Evolutionary conservation across 2,888 invertebrate genomes (phyloP).

Genomic region (Acrobasis repandana): DNA sequence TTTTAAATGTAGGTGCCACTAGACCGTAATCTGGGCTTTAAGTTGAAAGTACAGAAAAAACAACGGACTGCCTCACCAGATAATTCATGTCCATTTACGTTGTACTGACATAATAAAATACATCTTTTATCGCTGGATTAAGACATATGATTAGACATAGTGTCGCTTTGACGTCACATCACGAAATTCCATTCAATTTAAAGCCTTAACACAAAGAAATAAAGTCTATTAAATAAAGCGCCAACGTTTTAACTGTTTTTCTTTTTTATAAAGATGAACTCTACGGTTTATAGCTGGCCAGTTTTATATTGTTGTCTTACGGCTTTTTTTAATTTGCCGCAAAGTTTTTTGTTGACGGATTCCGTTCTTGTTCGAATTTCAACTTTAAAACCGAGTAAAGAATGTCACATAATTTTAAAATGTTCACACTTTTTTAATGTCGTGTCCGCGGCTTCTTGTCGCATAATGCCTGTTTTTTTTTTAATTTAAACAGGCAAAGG

Average conservation of each 20-base stretch:
- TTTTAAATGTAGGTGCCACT: too few relatives aligned
- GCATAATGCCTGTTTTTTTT: conserved; percentile 24
- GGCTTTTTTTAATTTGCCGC: conserved; percentile 32
- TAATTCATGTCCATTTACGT: conserved; percentile 31
- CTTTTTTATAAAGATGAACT: conserved; percentile 29
- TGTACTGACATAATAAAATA: conserved; percentile 34
- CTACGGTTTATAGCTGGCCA: conserved; percentile 30
- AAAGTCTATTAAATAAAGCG: background rate
- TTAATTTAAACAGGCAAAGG: conserved; percentile 28
- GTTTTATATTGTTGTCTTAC: conserved; percentile 32
- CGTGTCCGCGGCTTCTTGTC: conserved; percentile 27
- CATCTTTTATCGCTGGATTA: conserved; percentile 33
- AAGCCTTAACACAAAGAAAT: background rate
- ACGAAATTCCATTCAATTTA: background rate
- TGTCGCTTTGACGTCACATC: conserved; percentile 4
- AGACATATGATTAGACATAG: conserved; percentile 33
- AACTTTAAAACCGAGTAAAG: conserved; percentile 16
- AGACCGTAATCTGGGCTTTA: background rate
- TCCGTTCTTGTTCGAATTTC: conserved; percentile 20
- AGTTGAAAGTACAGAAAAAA: conserved; percentile 23
- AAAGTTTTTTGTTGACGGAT: conserved; percentile 16
- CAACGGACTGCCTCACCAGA: conserved; percentile 27
- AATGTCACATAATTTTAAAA: background rate
- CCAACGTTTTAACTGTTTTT: background rate
- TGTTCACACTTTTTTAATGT: conserved; percentile 28